phyloP scores from a whole-genome alignment of 2,113 vertebrate species.

The Chaetorhynchus papuensis region DNA sequence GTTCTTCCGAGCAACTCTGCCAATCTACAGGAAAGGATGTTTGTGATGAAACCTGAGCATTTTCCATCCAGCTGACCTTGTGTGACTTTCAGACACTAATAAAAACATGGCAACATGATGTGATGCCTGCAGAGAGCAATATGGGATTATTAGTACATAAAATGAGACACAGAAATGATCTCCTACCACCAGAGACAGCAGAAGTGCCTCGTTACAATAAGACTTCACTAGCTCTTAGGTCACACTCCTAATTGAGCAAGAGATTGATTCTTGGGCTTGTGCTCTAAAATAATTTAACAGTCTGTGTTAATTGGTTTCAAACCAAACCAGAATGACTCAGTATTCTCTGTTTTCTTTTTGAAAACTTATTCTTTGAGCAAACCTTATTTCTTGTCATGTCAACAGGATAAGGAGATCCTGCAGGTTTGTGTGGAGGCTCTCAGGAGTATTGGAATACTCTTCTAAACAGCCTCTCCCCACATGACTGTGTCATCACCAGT shows the following conservation, averaged over 20 bases:
- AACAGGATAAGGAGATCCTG: not conserved
- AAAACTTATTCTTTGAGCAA: not conserved
- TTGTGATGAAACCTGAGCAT: not conserved
- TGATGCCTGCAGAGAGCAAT: constrained; percentile 13
- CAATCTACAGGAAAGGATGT: not conserved
- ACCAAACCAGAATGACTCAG: not conserved
- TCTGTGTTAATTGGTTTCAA: not conserved
- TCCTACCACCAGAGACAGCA: not conserved
- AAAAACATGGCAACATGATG: not conserved
- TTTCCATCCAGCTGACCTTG: constrained; percentile 4
- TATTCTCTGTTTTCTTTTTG: not conserved
- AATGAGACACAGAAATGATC: not conserved
- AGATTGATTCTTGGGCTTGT: not conserved
- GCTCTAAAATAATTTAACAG: not conserved
- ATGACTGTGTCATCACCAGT: not conserved
- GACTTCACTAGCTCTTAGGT: not conserved
- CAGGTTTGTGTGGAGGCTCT: not conserved
- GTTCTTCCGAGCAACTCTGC: not conserved
- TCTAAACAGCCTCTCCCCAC: not conserved
- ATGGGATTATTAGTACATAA: not conserved
- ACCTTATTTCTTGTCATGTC: not conserved
- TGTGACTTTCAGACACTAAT: constrained; percentile 6
- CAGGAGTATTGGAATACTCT: not conserved
- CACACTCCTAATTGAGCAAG: not conserved
- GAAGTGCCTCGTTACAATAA: not conserved